phyloP scores from a whole-genome alignment of 2,888 invertebrate genomes.

The Conops quadrifasciatus region DNA sequence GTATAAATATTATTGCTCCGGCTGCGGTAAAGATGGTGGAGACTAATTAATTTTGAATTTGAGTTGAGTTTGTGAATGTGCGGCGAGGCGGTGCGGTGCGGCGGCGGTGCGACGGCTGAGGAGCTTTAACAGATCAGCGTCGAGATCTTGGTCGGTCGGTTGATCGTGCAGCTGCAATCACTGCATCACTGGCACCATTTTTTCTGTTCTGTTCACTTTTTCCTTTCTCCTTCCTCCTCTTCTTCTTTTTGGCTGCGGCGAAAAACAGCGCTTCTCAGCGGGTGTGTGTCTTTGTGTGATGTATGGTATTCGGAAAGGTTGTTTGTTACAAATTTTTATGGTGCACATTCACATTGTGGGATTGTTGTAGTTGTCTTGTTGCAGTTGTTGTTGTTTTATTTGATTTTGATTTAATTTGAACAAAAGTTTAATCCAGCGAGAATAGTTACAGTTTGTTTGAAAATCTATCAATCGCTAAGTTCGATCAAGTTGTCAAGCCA shows the following conservation, averaged over 20 bases:
- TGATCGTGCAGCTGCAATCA: constrained; percentile 21
- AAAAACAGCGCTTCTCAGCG: not conserved
- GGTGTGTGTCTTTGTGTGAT: not conserved
- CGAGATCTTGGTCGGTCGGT: constrained; percentile 7
- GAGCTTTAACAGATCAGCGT: not conserved
- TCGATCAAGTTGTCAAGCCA: not conserved
- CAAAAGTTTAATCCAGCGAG: too few relatives aligned
- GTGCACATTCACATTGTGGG: too few relatives aligned
- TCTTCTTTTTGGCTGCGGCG: constrained; percentile 13
- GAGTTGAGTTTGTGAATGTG: constrained; percentile 44
- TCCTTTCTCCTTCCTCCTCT: not conserved
- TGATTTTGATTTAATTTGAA: not conserved
- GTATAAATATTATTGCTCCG: constrained; percentile 57
- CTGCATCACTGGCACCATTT: constrained; percentile 18
- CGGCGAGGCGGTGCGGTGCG: not conserved
- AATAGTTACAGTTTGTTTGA: too few relatives aligned
- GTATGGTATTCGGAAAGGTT: constrained; percentile 24
- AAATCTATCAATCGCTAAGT: too few relatives aligned
- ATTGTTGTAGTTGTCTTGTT: too few relatives aligned
- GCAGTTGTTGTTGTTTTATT: too few relatives aligned
- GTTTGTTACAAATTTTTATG: constrained; percentile 22
- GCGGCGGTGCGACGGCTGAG: not conserved
- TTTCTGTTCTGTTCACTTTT: too few relatives aligned
- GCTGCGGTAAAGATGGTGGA: constrained; percentile 53
- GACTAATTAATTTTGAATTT: constrained; percentile 62